These are phyloP conservation scores for Eueremaeus valkanovi DNA, from an alignment of 2,888 invertebrate species.

Conservation along the genomic window DNA sequence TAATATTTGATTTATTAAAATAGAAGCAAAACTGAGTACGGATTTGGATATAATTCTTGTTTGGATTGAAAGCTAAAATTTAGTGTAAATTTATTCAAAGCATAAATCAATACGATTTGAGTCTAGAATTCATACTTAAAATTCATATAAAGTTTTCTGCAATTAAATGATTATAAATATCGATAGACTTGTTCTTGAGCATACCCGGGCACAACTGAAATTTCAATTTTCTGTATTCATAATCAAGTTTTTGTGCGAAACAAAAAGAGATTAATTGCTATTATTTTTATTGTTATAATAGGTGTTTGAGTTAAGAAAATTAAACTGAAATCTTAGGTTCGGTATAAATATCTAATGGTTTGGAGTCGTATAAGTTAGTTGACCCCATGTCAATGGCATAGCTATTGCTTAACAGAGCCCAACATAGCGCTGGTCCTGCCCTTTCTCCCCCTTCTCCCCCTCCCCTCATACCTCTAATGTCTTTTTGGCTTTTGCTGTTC, in stretches of 20 bases:
- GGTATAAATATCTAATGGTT: not conserved
- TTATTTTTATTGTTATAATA: not conserved
- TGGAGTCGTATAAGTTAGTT: conserved; percentile 13
- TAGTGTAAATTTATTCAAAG: no score
- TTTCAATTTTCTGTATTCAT: no score
- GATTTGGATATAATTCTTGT: no score
- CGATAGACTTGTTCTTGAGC: no score
- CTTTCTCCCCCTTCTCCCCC: conserved; percentile 19
- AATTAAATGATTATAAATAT: no score
- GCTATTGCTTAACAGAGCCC: conserved; percentile 4
- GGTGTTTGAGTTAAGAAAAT: not conserved
- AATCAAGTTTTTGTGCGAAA: no score
- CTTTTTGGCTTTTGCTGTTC: conserved; percentile 19
- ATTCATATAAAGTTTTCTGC: no score
- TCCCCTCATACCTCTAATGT: not conserved
- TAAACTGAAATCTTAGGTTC: not conserved
- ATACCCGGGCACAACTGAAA: no score
- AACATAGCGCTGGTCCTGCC: conserved; percentile 9
- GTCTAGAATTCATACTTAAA: no score
- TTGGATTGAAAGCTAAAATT: no score
- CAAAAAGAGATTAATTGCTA: no score
- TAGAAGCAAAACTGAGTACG: not conserved
- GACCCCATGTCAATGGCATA: conserved; percentile 30
- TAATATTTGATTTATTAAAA: not conserved
- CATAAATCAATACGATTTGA: no score